Evolutionary conservation across 2,888 invertebrate species (phyloP), one percentile per base, ranked within the genome.

Genomic region (Trimorus sp.): DNA sequence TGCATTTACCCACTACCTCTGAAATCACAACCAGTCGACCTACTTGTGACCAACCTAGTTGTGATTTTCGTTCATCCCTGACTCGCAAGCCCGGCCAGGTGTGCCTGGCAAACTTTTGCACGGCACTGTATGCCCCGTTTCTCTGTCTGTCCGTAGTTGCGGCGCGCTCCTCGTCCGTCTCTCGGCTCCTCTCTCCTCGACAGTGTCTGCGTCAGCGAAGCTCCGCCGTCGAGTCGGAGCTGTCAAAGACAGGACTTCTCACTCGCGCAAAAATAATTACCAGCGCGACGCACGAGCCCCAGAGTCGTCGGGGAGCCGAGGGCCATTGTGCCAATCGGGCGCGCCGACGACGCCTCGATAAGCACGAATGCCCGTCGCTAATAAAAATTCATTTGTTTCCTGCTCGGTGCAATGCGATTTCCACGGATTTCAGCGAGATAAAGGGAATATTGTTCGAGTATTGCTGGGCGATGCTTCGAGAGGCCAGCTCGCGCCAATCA

Each of bases 221-320:
- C 79, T 73, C 74, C 78, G 81, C 74, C 80, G 80, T 80, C 83
- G 80, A 76, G 87, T 84, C 82, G 79, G 83, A 84, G 83, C 90
- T 90, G 90, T 90, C 90, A 90, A 77, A 84, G 82, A 75, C 90
- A 89, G 90, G 79, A 86, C 84, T 88, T 89, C 89, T 89, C 90
- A 87, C 89, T 90, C 89, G 87, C 89, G 88, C 87, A 90, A 91
- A 90, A 91, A 90, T 91, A 91, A 91, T 90, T 91, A 90, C 87
- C 87, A 71, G 69, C 77, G 81, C 76, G 79, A 70, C 83, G 79
- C 81, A 77, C 83, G 83, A 79, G 83, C 74, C 63, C 79, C 79
- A 26, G 26, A 26, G 83, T 79, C 84, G 81, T 74, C 76, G 70
- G 80, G 81, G 75, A 84, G 83, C 85, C 84, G 83, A 85, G 83